phyloP scores from a whole-genome alignment of 2,888 invertebrate genomes.

The Pseudococcus jackbeardsleyi region DNA sequence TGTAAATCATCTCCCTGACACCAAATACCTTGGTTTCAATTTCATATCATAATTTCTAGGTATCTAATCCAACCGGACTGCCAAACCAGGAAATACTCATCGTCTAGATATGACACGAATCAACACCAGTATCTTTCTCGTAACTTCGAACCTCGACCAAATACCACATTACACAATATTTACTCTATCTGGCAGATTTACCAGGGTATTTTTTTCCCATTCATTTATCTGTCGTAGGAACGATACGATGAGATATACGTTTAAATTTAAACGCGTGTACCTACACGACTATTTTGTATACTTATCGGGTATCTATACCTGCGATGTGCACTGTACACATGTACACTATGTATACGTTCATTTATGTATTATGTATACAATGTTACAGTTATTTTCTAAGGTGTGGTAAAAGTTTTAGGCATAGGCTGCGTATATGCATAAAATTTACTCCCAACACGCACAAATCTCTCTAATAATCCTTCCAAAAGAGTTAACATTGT shows the following conservation, averaged over 20 bases:
- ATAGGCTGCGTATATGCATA: slow-evolving; percentile 2
- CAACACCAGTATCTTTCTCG: neutral
- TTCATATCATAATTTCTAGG: neutral
- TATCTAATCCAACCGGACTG: neutral
- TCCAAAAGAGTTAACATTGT: slow-evolving; percentile 35
- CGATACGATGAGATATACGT: neutral
- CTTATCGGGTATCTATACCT: slow-evolving; percentile 2
- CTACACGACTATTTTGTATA: neutral
- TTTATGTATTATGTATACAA: neutral
- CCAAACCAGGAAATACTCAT: neutral
- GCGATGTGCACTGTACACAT: neutral
- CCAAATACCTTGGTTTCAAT: no score
- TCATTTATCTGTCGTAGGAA: neutral
- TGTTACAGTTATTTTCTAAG: slow-evolving; percentile 29
- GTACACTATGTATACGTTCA: neutral
- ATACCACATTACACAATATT: slow-evolving; percentile 39
- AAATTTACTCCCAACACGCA: slow-evolving; percentile 35
- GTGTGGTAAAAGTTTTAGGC: neutral
- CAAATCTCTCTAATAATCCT: slow-evolving; percentile 41
- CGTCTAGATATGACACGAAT: neutral
- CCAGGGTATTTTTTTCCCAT: neutral
- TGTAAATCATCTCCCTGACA: no score
- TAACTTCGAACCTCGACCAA: slow-evolving; percentile 18
- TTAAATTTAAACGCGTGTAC: neutral
- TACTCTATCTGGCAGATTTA: slow-evolving; percentile 14